Evolutionary conservation across 2,113 vertebrate species (phyloP).

Genomic region (Marmota monax): DNA sequence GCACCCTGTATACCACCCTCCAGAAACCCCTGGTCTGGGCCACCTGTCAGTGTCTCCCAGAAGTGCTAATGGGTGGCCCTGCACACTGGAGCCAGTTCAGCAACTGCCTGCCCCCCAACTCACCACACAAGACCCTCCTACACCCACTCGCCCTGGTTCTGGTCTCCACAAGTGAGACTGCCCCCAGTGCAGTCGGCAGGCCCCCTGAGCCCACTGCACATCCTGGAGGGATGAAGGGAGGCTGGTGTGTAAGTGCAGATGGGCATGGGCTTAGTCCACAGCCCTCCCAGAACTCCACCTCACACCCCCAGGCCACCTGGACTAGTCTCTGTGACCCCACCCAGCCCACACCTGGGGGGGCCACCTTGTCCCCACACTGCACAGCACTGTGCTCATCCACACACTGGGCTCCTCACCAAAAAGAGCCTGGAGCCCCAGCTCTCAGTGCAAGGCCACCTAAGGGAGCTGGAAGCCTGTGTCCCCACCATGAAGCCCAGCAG

Average conservation of each 20-base stretch:
- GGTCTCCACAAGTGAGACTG: background rate
- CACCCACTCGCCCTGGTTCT: background rate
- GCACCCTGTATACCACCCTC: too few species aligned
- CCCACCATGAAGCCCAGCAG: background rate
- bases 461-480: background rate
- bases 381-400: background rate
- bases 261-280: background rate
- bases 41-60: background rate
- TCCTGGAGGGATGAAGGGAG: background rate
- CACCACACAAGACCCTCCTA: background rate
- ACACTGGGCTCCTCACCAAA: background rate
- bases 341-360: too few species aligned
- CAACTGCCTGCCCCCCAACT: background rate
- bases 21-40: background rate
- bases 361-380: too few species aligned
- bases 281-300: background rate
- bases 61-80: fast-evolving
- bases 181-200: background rate
- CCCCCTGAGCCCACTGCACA: background rate
- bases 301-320: background rate
- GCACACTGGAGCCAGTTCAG: too few species aligned
- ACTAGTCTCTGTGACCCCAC: background rate
- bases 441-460: background rate
- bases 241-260: too few species aligned
- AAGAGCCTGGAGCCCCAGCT: background rate